These are phyloP conservation scores for Oscheius myriophilus DNA, from an alignment of 2,888 invertebrate genomes.

Conservation along the genomic window DNA sequence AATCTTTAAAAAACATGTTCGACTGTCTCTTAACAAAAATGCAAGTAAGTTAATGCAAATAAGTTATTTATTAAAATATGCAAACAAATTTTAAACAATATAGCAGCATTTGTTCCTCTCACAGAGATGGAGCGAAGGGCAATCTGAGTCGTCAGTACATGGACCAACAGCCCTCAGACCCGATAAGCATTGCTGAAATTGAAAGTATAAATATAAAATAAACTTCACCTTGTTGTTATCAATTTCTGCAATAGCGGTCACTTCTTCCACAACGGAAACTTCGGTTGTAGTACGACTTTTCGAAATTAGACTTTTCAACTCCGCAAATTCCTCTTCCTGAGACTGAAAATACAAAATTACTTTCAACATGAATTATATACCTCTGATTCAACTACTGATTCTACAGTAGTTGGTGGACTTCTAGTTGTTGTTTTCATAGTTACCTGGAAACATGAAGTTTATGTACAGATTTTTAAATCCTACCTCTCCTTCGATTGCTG, in stretches of 20 bases:
- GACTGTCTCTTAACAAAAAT: no score
- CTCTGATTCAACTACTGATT: conserved; percentile 17
- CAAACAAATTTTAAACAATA: conserved; percentile 26
- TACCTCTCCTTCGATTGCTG: conserved; percentile 31
- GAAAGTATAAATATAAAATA: not conserved
- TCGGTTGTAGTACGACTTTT: conserved; percentile 20
- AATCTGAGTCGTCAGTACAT: conserved; percentile 51
- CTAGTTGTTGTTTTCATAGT: conserved; percentile 19
- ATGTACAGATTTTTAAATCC: not conserved
- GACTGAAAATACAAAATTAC: conserved; percentile 4
- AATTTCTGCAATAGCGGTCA: conserved; percentile 8
- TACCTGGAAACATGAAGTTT: not conserved
- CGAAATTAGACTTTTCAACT: conserved; percentile 14
- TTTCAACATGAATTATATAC: no score
- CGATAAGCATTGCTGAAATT: conserved; percentile 43
- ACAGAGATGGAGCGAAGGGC: conserved; percentile 50
- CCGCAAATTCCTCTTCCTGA: conserved; percentile 13
- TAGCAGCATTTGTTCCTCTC: conserved; percentile 50
- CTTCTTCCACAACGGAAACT: not conserved
- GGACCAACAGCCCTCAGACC: conserved; percentile 48
- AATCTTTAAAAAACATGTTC: no score
- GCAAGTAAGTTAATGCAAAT: no score
- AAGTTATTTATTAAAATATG: not conserved
- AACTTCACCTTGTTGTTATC: conserved; percentile 35
- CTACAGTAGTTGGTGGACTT: conserved; percentile 15